A percentile compares a stretch with the other conserved stretches of the same genome.
Conservation (phyloP, 1,140 invertebrate species). For the Caenorhabditis tropicalis region DNA sequence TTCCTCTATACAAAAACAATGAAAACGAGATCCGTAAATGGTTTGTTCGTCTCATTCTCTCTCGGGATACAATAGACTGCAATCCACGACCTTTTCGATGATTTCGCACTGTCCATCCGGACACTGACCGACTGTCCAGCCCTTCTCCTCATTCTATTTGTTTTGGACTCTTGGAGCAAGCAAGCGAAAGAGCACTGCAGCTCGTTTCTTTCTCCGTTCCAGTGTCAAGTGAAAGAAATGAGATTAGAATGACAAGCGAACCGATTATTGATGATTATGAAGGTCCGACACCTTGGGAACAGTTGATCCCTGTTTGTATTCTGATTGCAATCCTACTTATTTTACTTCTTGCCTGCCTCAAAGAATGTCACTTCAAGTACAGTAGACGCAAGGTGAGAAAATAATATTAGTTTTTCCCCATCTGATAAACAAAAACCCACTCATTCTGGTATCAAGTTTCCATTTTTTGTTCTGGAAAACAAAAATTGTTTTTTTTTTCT, state of each 20-base stretch:
- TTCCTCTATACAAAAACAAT: constrained; percentile 10
- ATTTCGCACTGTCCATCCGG: constrained; percentile 35
- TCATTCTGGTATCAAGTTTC: neutral
- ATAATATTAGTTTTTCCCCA: neutral
- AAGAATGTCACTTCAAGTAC: constrained; percentile 39
- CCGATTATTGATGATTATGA: constrained; percentile 23
- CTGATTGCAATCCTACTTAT: constrained; percentile 18
- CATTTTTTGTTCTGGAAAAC: neutral
- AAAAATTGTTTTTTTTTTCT: neutral
- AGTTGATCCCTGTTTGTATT: constrained; percentile 24
- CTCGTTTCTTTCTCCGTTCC: neutral
- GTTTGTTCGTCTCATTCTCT: neutral
- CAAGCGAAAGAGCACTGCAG: neutral
- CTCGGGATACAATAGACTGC: constrained; percentile 30
- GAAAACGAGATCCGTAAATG: constrained; percentile 35
- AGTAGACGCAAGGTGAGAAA: constrained; percentile 36
- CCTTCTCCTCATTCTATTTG: constrained; percentile 6
- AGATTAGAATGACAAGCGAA: constrained; percentile 10
- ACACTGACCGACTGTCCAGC: neutral
- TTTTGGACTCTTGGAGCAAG: constrained; percentile 17
- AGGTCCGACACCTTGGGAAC: constrained; percentile 24
- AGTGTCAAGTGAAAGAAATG: constrained; percentile 4
- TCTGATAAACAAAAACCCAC: neutral
- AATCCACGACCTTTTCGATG: constrained; percentile 18
- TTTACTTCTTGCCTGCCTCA: constrained; percentile 24